phyloP scores from a whole-genome alignment of 2,888 invertebrate genomes.

The Prostheceraeus crozeri region DNA sequence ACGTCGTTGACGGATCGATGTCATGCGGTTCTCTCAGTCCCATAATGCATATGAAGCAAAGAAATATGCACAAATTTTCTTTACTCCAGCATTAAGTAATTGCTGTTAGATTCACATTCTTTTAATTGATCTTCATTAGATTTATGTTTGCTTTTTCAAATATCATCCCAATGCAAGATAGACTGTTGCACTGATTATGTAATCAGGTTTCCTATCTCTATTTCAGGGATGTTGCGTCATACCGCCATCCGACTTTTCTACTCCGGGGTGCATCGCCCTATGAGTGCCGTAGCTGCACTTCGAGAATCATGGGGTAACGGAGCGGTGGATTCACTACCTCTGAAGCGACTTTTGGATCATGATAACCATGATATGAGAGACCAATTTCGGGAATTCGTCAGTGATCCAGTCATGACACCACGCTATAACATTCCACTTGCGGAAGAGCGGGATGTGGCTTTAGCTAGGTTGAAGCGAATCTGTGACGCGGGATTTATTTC shows the following conservation, averaged over 20 bases:
- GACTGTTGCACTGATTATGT: too few species aligned
- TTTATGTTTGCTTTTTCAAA: too few species aligned
- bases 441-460: conserved; percentile 43
- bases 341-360: conserved; percentile 43
- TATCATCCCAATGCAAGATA: too few species aligned
- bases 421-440: conserved; percentile 43
- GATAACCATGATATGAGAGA: conserved; percentile 44
- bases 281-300: neutral
- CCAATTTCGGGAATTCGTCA: conserved; percentile 34
- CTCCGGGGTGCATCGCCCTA: neutral
- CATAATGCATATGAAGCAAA: too few species aligned
- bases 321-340: conserved; percentile 37
- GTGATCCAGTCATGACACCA: conserved; percentile 1
- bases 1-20: too few species aligned
- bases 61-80: too few species aligned
- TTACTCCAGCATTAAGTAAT: too few species aligned
- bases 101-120: too few species aligned
- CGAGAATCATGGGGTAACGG: neutral
- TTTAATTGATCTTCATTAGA: too few species aligned
- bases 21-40: too few species aligned
- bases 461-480: conserved; percentile 42
- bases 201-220: too few species aligned
- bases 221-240: too few species aligned
- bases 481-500: conserved; percentile 44
- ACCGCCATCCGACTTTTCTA: neutral